These are phyloP conservation scores for Anableps anableps DNA, from an alignment of 2,797 vertebrate genomes.

Conservation along the genomic window DNA sequence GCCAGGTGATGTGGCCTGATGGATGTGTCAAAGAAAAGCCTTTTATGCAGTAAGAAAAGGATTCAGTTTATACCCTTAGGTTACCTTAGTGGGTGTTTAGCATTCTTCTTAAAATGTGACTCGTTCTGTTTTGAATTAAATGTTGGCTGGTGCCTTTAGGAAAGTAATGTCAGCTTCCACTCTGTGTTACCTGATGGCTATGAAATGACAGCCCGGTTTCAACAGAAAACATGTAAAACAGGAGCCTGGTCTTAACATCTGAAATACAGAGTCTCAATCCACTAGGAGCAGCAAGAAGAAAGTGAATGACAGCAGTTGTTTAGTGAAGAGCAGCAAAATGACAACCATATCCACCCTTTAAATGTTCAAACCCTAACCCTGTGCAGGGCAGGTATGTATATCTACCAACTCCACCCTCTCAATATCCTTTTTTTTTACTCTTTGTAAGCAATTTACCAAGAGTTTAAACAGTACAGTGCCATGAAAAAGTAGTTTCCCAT, in stretches of 20 bases:
- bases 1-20: background rate
- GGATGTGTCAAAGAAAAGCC: background rate
- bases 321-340: background rate
- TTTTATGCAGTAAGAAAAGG: background rate
- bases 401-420: background rate
- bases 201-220: background rate
- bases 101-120: background rate
- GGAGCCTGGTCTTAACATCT: background rate
- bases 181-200: background rate
- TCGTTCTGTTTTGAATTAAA: background rate
- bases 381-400: background rate
- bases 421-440: background rate
- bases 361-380: background rate
- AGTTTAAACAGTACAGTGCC: too few relatives aligned
- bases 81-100: conserved; percentile 11
- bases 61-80: background rate
- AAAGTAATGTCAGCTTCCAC: background rate
- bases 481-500: too few relatives aligned
- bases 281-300: background rate
- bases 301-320: background rate
- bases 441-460: background rate
- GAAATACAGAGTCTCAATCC: background rate
- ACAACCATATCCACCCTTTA: background rate
- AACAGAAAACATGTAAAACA: background rate
- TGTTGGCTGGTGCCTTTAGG: background rate